Conservation (phyloP, 2,797 vertebrate genomes). For the Spondyliosoma cantharus region DNA sequence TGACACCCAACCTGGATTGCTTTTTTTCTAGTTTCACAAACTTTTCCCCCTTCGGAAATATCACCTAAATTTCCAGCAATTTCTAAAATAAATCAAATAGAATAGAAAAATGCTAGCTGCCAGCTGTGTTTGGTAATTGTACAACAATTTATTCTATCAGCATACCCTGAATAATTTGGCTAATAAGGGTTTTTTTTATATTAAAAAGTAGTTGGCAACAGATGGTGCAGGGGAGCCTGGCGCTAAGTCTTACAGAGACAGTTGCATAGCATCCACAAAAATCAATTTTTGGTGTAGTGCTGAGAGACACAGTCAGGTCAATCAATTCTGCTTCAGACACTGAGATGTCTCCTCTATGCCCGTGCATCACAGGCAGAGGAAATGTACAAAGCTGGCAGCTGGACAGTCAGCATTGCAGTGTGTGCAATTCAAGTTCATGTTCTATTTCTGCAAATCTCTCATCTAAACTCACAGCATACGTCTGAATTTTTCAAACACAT, state of each 20-base stretch:
- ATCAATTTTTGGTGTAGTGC: neutral
- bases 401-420: neutral
- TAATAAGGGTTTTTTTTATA: constrained; percentile 5
- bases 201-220: constrained; percentile 7
- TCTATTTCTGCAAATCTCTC: neutral
- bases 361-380: constrained; percentile 1
- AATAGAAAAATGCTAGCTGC: neutral
- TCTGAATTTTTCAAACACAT: constrained; percentile 4
- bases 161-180: constrained; percentile 16
- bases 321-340: constrained; percentile 20
- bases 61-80: neutral
- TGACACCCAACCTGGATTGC: neutral
- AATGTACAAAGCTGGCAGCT: constrained; percentile 3
- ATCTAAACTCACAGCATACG: neutral
- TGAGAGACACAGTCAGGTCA: constrained; percentile 19
- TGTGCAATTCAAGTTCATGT: neutral
- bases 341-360: neutral
- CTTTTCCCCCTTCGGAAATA: neutral
- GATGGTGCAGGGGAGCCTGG: constrained; percentile 4
- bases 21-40: neutral
- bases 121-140: constrained; percentile 19
- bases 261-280: constrained; percentile 20
- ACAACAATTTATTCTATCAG: neutral
- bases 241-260: constrained; percentile 1
- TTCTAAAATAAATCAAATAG: neutral